Base-by-base conservation (phyloP, 2,888 invertebrate genomes). In the Dioctria linearis region DNA sequence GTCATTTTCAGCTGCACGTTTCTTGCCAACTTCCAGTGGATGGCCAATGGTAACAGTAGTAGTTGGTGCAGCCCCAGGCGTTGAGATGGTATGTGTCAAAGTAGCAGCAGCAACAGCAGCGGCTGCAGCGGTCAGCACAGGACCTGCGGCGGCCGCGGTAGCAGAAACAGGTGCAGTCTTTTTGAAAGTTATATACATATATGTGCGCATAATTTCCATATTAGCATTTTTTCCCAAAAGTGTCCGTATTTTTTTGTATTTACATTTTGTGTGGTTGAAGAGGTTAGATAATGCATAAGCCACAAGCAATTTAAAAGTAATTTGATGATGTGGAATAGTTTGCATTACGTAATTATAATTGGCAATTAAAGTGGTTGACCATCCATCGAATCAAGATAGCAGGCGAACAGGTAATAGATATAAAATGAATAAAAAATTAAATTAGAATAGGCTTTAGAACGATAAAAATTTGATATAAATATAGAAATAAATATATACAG, bases 21-120 rank as follows among this genome's bases (percentile, higher is more conserved):
- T 97, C 95, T 96, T 96, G 94, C 95, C 96, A 91, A 94, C 92
- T 93, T 96, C 95, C 93, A 95, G 92, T 91, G 92, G 91, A 85
- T 88, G 88, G 84, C 86, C 85, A 83, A 86, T 85, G 84, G 86
- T 84, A 83, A 86, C 91, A 90, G 90, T 91, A 90, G 92, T 92
- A 90, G 94, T 92, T 90, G 92, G 87, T 84, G 90, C 88, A 91
- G 93, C 92, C 92, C 86, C 86, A 83, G 86, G 86, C 85, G 87
- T 86, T 85, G 85, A 84, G 85, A 86, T 86, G 87, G 86, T 87
- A 89, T 90, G 90, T 87, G 87, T 86, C 85, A 86, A 83, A 85
- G 85, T 86, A 83, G 86, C 86, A 85, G 87, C 83, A 88, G 89
- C 88, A 88, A 87, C 80, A 69, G 84, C 83, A 67, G 82, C 71